Evolutionary conservation across 2,888 invertebrate species (phyloP), one percentile per base, ranked within the genome.

Genomic region (Branchellion lobata): DNA sequence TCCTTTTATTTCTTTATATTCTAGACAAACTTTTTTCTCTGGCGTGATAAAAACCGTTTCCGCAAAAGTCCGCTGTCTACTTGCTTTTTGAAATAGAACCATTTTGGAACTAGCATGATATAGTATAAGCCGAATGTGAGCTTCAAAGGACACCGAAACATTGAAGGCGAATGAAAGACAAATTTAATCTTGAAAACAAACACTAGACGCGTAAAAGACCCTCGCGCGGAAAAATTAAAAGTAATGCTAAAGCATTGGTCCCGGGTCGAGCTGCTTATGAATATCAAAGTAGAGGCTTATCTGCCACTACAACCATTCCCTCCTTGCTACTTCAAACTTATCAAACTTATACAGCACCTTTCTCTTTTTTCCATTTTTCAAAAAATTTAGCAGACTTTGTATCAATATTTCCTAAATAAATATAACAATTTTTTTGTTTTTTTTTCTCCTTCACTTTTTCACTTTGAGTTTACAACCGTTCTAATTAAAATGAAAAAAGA

Each of bases 211-310:
- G 61, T n/a, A 57, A 57, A 57, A 57, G n/a, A n/a, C 8, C 61
- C 61, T n/a, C 21, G 61, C 61, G 61, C 21, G 61, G 61, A 8
- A n/a, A 57, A 57, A 18, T 57, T 57, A 57, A 57, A 57, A 57
- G n/a, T 57, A 57, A 57, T 57, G 61, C 11, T 24, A 57, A 57
- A n/a, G 3, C 61, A 57, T 57, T 57, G 61, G 61, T 57, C n/a
- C 61, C 61, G 61, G 61, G 61, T 57, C n/a, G 61, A 57, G 24
- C 14, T 40, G 24, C 61, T 57, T 57, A 57, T 57, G 61, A 57
- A 57, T 57, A 57, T 8, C 61, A 57, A 57, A 57, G 3, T 57
- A 57, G 21, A 3, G 5, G 61, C 61, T n/a, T 24, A 14, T n/a
- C 61, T 5, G 21, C 21, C 61, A 57, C 61, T 24, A 24, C 5